These are phyloP conservation scores for Abramis brama DNA, from an alignment of 2,113 vertebrate species.

Conservation along the genomic window DNA sequence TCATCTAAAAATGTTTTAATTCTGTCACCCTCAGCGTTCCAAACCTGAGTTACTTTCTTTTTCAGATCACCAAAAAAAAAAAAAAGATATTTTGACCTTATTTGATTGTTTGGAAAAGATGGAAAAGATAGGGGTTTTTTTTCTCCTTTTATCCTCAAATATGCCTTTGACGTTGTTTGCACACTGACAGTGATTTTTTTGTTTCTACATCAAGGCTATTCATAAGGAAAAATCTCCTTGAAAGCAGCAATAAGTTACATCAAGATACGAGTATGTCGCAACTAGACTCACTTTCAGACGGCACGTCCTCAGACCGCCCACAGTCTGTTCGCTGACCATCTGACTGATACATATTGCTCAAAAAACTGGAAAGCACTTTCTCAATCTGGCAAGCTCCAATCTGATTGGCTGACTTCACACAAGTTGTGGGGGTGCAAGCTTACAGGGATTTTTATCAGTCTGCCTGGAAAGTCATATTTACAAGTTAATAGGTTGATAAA, in stretches of 20 bases:
- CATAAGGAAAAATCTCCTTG: not conserved
- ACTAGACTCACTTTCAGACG: not conserved
- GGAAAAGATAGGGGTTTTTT: too few relatives aligned
- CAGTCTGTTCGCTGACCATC: slow-evolving; percentile 26
- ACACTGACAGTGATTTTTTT: not conserved
- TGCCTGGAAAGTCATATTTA: not conserved
- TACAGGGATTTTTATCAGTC: not conserved
- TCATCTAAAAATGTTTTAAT: not conserved
- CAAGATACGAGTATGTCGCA: not conserved
- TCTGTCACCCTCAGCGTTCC: not conserved
- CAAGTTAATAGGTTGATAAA: not conserved
- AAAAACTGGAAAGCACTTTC: slow-evolving; percentile 18
- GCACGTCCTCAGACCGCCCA: not conserved
- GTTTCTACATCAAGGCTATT: not conserved
- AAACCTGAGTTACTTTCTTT: not conserved
- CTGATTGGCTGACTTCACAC: slow-evolving; percentile 8
- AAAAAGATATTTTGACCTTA: not conserved
- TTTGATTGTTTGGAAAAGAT: too few relatives aligned
- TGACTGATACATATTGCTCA: slow-evolving; percentile 25
- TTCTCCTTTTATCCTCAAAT: too few relatives aligned
- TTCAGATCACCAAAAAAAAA: not conserved
- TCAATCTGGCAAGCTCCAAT: slow-evolving; percentile 23
- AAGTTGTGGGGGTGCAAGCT: not conserved
- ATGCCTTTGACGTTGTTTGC: not conserved
- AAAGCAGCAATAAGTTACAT: not conserved